Conservation (phyloP, 1,140 invertebrate species). For the Cheumatopsyche charites region DNA sequence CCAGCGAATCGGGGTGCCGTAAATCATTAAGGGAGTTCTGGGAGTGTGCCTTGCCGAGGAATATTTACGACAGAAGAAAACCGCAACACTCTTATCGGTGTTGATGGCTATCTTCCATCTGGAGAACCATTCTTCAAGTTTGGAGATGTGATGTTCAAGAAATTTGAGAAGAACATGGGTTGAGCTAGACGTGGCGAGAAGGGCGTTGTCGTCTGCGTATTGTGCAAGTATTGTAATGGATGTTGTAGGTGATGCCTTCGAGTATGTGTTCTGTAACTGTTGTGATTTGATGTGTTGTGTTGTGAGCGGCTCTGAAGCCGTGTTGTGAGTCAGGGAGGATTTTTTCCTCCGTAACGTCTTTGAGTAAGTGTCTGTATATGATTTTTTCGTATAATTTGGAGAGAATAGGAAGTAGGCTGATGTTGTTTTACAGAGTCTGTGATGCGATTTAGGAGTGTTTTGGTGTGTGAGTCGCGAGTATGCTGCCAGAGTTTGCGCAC, state of each 20-base stretch:
- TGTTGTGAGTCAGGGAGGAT: conserved; percentile 44
- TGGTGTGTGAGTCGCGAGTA: not conserved
- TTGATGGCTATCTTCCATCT: too few relatives aligned
- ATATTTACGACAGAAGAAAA: too few relatives aligned
- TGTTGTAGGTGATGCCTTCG: conserved; percentile 38
- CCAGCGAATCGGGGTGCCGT: too few relatives aligned
- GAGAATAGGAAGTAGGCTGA: conserved; percentile 29
- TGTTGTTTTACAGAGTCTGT: not conserved
- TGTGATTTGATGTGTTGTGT: conserved; percentile 44
- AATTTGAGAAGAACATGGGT: too few relatives aligned
- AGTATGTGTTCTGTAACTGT: too few relatives aligned
- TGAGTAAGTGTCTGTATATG: conserved; percentile 37
- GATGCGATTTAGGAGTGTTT: not conserved
- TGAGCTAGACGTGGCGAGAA: conserved; percentile 41
- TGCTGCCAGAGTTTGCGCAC: not conserved
- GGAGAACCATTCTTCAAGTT: too few relatives aligned
- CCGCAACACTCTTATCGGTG: too few relatives aligned
- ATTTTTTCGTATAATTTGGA: conserved; percentile 48
- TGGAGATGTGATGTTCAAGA: too few relatives aligned
- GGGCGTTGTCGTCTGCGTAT: conserved; percentile 50
- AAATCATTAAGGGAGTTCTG: too few relatives aligned
- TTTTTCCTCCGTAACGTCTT: conserved; percentile 1
- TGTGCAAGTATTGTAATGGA: conserved; percentile 22
- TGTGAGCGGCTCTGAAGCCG: conserved; percentile 44
- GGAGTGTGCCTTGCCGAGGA: too few relatives aligned